Evolutionary conservation across 2,797 vertebrate species (phyloP).

Genomic region (Serranus cabrilla): DNA sequence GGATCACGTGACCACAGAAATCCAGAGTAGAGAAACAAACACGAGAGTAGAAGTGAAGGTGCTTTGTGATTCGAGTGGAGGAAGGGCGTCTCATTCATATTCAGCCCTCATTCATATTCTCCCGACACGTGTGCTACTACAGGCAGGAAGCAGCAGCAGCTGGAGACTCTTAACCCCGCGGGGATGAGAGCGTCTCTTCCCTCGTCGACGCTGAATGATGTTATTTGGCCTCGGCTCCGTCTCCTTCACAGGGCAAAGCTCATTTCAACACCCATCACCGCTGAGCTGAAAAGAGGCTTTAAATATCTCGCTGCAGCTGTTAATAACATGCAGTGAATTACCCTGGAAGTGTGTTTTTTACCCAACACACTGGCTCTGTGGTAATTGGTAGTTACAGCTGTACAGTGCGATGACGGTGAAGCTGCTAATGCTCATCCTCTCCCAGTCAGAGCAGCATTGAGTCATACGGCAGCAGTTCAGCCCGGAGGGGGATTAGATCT

Average conservation of each 20-base stretch:
- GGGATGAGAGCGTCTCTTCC: slow-evolving; percentile 27
- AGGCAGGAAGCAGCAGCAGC: slow-evolving; percentile 62
- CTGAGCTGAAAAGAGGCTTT: slow-evolving; percentile 73
- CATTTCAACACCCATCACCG: slow-evolving; percentile 47
- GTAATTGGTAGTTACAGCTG: slow-evolving; percentile 62
- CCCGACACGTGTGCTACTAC: slow-evolving; percentile 31
- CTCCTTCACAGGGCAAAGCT: slow-evolving; percentile 60
- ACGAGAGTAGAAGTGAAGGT: slow-evolving; percentile 4
- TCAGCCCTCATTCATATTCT: slow-evolving; percentile 51
- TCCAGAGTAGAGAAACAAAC: not conserved
- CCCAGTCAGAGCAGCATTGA: slow-evolving; percentile 45
- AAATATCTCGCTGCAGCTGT: slow-evolving; percentile 67
- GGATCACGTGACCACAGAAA: not conserved
- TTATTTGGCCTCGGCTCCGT: slow-evolving; percentile 38
- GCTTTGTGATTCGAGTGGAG: slow-evolving; percentile 37
- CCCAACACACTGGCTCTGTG: slow-evolving; percentile 14
- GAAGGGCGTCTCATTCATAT: slow-evolving; percentile 53
- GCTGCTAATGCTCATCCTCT: slow-evolving; percentile 54
- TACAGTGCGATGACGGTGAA: slow-evolving; percentile 42
- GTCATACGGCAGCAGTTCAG: slow-evolving; percentile 40
- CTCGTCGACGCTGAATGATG: slow-evolving; percentile 49
- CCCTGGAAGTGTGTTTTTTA: slow-evolving; percentile 46
- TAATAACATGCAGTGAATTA: slow-evolving; percentile 56
- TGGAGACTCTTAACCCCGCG: slow-evolving; percentile 58
- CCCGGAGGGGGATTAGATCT: slow-evolving; percentile 36